Percentiles rank a stretch among this genome's conserved stretches.
These are phyloP conservation scores for Elachura formosa DNA, from an alignment of 2,113 vertebrate genomes.

Conservation along the genomic window DNA sequence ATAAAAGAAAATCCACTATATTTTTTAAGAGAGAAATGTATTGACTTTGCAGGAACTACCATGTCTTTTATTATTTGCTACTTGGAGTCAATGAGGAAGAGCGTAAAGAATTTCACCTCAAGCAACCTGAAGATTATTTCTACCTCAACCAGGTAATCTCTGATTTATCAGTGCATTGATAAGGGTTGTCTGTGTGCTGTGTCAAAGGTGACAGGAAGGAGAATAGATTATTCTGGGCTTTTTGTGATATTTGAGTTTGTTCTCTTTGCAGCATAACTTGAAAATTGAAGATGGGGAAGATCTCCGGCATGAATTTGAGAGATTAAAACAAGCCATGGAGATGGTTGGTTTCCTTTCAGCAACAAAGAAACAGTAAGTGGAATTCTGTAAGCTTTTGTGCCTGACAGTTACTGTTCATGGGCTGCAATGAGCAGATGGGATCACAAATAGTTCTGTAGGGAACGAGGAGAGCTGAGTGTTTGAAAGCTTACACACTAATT, in stretches of 20 bases:
- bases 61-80: constrained; percentile 97
- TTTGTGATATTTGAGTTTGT: not conserved
- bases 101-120: constrained; percentile 88
- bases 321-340: constrained; percentile 98
- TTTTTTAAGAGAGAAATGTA: not conserved
- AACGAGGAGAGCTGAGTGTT: not conserved
- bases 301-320: constrained; percentile 90
- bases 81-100: constrained; percentile 89
- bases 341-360: constrained; percentile 97
- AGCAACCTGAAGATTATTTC: constrained; percentile 93
- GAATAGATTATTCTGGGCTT: not conserved
- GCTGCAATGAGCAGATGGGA: not conserved
- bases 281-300: constrained; percentile 96
- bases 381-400: not conserved
- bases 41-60: constrained; percentile 86
- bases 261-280: constrained; percentile 86
- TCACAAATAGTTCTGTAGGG: not conserved
- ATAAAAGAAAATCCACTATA: not conserved
- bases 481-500: not conserved
- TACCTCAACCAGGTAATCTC: constrained; percentile 96
- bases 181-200: not conserved
- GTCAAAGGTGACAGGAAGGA: not conserved
- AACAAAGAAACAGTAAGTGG: constrained; percentile 91
- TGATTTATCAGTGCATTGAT: not conserved
- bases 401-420: not conserved